Evolutionary conservation across 2,113 vertebrate genomes (phyloP).

Genomic region (Pelodiscus sinensis): DNA sequence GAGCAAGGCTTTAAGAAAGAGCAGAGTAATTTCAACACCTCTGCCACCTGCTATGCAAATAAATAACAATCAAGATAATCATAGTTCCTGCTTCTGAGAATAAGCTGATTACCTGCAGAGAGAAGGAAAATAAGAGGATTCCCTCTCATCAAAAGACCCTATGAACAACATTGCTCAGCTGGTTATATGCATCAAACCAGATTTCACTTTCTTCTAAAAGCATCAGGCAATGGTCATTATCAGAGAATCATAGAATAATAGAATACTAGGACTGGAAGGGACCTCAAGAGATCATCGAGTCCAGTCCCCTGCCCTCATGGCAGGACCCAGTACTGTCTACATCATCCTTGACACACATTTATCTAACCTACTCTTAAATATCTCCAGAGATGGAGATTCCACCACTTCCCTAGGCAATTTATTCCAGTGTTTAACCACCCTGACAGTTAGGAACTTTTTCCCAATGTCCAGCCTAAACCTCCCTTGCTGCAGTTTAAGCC

Average conservation of each 20-base stretch:
- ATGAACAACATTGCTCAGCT: background rate
- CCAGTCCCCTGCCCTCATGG: too few species aligned
- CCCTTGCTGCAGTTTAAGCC: too few species aligned
- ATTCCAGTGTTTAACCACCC: too few species aligned
- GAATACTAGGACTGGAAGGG: too few species aligned
- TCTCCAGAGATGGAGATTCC: too few species aligned
- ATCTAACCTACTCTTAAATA: too few species aligned
- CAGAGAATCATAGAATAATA: background rate
- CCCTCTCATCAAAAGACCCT: background rate
- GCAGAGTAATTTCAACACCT: constrained; percentile 41
- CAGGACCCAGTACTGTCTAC: too few species aligned
- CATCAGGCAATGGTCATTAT: background rate
- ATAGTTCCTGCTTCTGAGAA: background rate
- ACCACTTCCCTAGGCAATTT: too few species aligned
- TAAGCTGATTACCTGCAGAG: constrained; percentile 48
- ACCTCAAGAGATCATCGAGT: too few species aligned
- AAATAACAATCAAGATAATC: constrained; percentile 27
- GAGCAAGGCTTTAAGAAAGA: constrained; percentile 45
- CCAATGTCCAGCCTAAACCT: too few species aligned
- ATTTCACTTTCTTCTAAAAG: background rate
- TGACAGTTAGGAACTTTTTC: too few species aligned
- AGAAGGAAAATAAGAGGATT: constrained; percentile 23
- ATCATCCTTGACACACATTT: too few species aligned
- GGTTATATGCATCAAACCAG: background rate
- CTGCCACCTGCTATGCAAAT: constrained; percentile 18